Base-by-base conservation (phyloP, 2,113 vertebrate genomes). In the Sus scrofa region DNA sequence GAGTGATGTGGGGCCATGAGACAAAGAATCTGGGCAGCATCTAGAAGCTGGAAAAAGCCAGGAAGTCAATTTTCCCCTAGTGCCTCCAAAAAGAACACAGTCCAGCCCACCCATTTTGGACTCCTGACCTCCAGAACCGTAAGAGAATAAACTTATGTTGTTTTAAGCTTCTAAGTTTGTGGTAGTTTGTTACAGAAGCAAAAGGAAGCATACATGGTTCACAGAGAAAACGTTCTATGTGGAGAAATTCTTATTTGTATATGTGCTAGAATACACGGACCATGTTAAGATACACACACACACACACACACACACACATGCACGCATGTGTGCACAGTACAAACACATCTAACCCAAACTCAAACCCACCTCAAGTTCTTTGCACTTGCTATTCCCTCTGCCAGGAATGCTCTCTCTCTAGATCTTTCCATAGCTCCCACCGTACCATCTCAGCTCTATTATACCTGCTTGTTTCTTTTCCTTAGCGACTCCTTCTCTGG, bases 111-210 rank as follows among this genome's bases (percentile, higher is more conserved):
- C 50, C n/a, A 6, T 10, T 39, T 54, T 86, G 92, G 71, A 62
- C 52, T 9, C 60, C 60, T 82, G 86, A 96, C 8, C 73, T 73
- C 12, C 50, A 32, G 19, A 70, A 71, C 6, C 7, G 3, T 32
- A 58, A 77, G 6, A 86, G n/a, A 65, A 63, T 16, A 86, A 54
- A 44, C 54, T 74, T 52, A 24, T 30, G 22, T 39, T 85, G 37
- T 68, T 92, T 20, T 70, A 95, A 93, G 73, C 68, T 86, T 56
- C 85, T 44, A 34, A 58, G 26, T 78, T 39, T 20, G 52, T 26
- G 27, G 24, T n/a, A 62, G 74, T 44, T 88, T 73, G 39, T 39
- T 60, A 34, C 26, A 91, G 62, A 37, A 54, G 27, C 67, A 22
- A 39, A 27, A 74, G 75, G 26, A 60, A 50, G 60, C 5, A 24